Conservation (phyloP, 2,797 vertebrate species). For the Coregonus suidteri region DNA sequence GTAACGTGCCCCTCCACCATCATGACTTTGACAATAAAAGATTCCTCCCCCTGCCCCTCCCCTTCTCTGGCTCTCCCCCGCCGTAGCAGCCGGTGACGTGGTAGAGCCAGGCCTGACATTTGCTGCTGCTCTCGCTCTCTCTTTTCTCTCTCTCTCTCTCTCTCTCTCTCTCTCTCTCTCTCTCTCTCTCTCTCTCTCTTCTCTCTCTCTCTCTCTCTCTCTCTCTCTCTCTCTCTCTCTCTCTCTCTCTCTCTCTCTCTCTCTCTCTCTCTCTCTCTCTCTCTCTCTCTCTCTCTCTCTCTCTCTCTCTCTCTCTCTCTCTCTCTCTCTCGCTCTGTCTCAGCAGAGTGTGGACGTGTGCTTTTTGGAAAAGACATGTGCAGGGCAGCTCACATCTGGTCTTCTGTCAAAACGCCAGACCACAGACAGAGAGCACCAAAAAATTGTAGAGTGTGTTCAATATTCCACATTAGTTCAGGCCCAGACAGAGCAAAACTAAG, state of each 20-base stretch:
- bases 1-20: conserved; percentile 55
- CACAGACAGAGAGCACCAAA: conserved; percentile 24
- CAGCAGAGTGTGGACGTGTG: conserved; percentile 36
- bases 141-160: conserved; percentile 2
- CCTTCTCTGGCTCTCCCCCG: background rate
- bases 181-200: background rate
- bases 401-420: conserved; percentile 38
- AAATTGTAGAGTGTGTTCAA: background rate
- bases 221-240: conserved; percentile 18
- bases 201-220: conserved; percentile 16
- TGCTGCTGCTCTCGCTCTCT: conserved; percentile 16
- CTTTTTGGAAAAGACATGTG: conserved; percentile 39
- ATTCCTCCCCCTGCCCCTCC: conserved; percentile 9
- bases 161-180: background rate
- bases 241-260: background rate
- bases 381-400: conserved; percentile 60
- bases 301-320: background rate
- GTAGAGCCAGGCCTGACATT: conserved; percentile 36
- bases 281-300: background rate
- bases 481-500: background rate
- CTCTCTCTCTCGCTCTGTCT: conserved; percentile 18
- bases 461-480: background rate
- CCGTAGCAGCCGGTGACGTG: conserved; percentile 41
- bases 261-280: background rate
- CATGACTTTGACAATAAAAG: conserved; percentile 64